Evolutionary conservation across 2,797 vertebrate genomes (phyloP).

Genomic region (Rhyacichthys aspro): DNA sequence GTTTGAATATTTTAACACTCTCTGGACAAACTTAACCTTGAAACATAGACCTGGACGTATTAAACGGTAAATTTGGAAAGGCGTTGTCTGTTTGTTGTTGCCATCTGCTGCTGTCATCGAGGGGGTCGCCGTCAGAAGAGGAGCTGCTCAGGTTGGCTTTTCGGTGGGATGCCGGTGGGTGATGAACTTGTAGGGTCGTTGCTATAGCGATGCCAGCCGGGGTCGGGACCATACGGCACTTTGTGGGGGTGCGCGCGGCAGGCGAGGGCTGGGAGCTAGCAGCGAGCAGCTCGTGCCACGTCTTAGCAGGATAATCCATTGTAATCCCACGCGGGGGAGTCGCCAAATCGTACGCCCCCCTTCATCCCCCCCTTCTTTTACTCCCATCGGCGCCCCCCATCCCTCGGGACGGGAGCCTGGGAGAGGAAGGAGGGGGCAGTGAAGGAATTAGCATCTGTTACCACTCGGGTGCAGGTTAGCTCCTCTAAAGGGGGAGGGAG

Average conservation of each 20-base stretch:
- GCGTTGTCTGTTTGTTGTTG: slow-evolving; percentile 3
- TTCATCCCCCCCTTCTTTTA: neutral
- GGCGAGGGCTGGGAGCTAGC: slow-evolving; percentile 47
- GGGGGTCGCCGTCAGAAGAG: slow-evolving; percentile 3
- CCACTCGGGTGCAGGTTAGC: slow-evolving; percentile 69
- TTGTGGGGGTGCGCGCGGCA: slow-evolving; percentile 18
- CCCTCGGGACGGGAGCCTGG: slow-evolving; percentile 39
- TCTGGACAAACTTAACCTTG: too few relatives aligned
- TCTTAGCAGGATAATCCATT: slow-evolving; percentile 81
- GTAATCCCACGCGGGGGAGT: slow-evolving; percentile 78
- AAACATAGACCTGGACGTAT: neutral
- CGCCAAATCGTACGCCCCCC: neutral
- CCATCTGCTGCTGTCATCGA: slow-evolving; percentile 28
- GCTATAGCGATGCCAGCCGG: slow-evolving; percentile 54
- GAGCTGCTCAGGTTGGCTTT: neutral
- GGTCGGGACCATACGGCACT: slow-evolving; percentile 11
- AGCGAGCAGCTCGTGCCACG: slow-evolving; percentile 61
- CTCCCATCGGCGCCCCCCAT: slow-evolving; percentile 24
- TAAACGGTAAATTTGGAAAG: neutral
- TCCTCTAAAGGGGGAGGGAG: slow-evolving; percentile 36
- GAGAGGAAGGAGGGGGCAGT: too few relatives aligned
- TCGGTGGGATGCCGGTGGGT: too few relatives aligned
- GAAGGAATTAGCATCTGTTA: slow-evolving; percentile 84
- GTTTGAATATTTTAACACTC: too few relatives aligned
- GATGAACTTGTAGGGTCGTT: slow-evolving; percentile 22